Conservation (phyloP, 2,797 vertebrate genomes). For the Neopelma chrysocephalum region DNA sequence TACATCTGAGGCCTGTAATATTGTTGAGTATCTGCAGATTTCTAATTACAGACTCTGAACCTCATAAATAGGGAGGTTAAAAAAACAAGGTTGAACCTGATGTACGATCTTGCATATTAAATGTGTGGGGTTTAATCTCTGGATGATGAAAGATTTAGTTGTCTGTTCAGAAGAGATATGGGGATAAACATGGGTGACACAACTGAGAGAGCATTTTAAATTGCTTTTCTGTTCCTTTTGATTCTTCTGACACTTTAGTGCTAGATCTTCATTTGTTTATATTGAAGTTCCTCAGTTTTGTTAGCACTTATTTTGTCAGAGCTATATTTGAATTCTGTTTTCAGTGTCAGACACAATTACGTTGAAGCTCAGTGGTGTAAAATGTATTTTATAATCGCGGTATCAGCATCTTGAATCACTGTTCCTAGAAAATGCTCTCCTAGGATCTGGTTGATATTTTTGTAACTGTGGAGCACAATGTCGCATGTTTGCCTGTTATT, state of each 20-base stretch:
- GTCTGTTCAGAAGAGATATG: not conserved
- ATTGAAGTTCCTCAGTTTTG: not conserved
- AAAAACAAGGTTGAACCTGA: not conserved
- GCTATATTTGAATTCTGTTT: not conserved
- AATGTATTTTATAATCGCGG: not conserved
- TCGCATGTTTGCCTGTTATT: not conserved
- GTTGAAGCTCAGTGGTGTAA: not conserved
- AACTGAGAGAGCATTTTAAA: conserved; percentile 4
- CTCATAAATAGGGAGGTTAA: not conserved
- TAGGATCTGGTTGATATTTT: not conserved
- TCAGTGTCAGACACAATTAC: not conserved
- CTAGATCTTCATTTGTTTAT: conserved; percentile 11
- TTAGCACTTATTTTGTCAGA: not conserved
- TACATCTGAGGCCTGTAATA: not conserved
- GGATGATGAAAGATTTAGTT: conserved; percentile 6
- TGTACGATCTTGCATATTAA: not conserved
- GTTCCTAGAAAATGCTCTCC: not conserved
- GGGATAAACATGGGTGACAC: not conserved
- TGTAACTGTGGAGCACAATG: not conserved
- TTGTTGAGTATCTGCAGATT: not conserved
- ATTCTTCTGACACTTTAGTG: not conserved
- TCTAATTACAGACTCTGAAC: conserved; percentile 14
- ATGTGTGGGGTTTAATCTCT: conserved; percentile 1
- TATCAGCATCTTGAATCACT: not conserved
- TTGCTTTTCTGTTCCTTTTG: conserved; percentile 21